phyloP scores from a whole-genome alignment of 1,140 invertebrate genomes.

The Antheraea mylitta region DNA sequence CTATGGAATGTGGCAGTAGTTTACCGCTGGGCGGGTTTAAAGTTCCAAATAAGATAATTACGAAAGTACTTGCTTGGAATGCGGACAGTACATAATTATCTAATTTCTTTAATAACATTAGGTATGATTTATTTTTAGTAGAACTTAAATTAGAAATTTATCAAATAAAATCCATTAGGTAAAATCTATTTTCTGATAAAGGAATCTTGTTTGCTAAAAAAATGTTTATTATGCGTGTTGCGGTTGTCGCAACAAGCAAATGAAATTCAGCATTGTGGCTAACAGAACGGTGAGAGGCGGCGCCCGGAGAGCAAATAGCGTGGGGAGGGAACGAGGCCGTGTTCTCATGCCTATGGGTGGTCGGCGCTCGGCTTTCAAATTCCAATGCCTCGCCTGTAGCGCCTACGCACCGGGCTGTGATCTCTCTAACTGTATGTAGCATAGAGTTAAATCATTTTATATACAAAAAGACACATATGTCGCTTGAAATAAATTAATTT shows the following conservation, averaged over 20 bases:
- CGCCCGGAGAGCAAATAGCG: conserved; percentile 43
- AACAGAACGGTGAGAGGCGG: conserved; percentile 64
- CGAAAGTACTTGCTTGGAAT: conserved; percentile 63
- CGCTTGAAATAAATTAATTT: neutral
- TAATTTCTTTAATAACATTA: neutral
- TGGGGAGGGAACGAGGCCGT: conserved; percentile 63
- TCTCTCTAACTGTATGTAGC: conserved; percentile 22
- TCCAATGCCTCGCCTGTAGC: conserved; percentile 71
- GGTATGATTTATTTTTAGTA: neutral
- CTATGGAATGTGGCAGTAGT: conserved; percentile 70
- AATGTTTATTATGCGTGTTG: neutral
- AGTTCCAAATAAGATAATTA: conserved; percentile 59
- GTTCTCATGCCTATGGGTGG: conserved; percentile 76
- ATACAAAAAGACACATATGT: neutral
- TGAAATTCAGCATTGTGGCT: conserved; percentile 72
- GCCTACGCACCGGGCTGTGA: conserved; percentile 66
- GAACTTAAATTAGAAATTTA: too few species aligned
- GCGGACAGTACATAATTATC: conserved; percentile 48
- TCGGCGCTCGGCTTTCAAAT: conserved; percentile 75
- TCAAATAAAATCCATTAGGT: neutral
- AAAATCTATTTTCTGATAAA: neutral
- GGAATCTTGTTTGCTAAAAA: neutral
- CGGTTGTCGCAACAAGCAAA: conserved; percentile 23
- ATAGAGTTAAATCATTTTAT: neutral
- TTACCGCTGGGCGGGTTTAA: conserved; percentile 67